Evolutionary conservation across 1,140 invertebrate genomes (phyloP), one percentile per base, ranked within the genome.

Genomic region (Nasonia giraulti): DNA sequence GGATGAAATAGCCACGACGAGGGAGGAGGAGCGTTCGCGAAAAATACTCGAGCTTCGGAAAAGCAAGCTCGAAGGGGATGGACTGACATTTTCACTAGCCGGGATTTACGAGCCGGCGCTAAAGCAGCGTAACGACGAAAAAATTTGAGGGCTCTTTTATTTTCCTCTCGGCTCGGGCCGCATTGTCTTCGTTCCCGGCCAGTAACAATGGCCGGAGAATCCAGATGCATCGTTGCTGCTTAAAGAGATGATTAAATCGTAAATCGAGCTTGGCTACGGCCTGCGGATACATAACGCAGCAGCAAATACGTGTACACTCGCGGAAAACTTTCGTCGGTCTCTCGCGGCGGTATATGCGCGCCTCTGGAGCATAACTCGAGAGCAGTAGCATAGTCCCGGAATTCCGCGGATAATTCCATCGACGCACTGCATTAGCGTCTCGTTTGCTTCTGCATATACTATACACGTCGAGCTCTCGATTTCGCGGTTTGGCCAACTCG

Each of bases 351-450:
- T 23, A 31, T 10, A 69, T 69, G 27, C 40, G 40, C 40, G 7
- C 68, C 69, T 71, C 10, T 27, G 27, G 69, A 71, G 69, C 69
- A 71, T 71, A 71, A 31, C 69, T 14, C 23, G 27, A 71, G 5
- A 71, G 1, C 14, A 6, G 33, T 37, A 31, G 23, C 14, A 33
- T 71, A 31, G 69, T 17, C 69, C 69, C 14, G 14, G 69, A 31
- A 31, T 71, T 71, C 69, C 23, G 69, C 23, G 69, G 27, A 33
- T 31, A 71, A 71, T 62, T 71, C 69, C 69, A 71, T 71, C 69
- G 69, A 14, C 69, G 69, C 69, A 71, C 31, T 71, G 27, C 69
- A 71, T 71, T 71, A 71, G 14, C 69, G 69, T 33, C 69, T 71
- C 69, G 69, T 33, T 31, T 69, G 11, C 69, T 27, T 33, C 1